Percentiles rank a stretch among this genome's conserved stretches.
These are phyloP conservation scores for Proteles cristata DNA, from an alignment of 2,113 vertebrate species.

Conservation along the genomic window DNA sequence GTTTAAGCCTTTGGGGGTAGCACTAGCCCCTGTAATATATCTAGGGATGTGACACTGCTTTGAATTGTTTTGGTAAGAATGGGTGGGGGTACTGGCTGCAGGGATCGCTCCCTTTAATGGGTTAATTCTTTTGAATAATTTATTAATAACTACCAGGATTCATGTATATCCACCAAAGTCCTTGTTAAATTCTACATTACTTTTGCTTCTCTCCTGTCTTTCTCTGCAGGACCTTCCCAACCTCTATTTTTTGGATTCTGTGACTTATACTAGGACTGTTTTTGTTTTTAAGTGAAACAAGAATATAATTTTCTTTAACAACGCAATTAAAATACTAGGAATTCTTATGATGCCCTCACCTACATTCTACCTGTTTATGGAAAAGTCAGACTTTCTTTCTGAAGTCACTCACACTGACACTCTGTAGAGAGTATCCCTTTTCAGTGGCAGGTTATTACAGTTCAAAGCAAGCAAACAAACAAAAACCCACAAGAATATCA, in stretches of 20 bases:
- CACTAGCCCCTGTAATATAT: neutral
- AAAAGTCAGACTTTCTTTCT: conserved; percentile 47
- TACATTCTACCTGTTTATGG: conserved; percentile 9
- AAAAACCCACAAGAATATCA: conserved; percentile 2
- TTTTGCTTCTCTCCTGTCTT: neutral
- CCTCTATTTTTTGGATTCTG: conserved; percentile 1
- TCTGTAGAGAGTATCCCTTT: neutral
- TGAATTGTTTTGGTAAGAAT: neutral
- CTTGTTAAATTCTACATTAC: neutral
- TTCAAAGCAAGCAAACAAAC: conserved; percentile 21
- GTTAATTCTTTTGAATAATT: conserved; percentile 14
- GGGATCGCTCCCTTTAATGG: neutral
- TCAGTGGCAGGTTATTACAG: neutral
- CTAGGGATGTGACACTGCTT: neutral
- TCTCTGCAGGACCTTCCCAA: neutral
- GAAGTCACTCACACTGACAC: neutral
- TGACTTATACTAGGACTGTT: conserved; percentile 2
- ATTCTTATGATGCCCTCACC: neutral
- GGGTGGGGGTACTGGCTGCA: neutral
- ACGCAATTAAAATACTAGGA: conserved; percentile 55
- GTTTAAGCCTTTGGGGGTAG: neutral
- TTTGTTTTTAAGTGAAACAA: conserved; percentile 60
- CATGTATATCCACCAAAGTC: neutral
- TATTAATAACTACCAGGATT: neutral
- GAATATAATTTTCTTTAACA: conserved; percentile 58